Conservation (phyloP, 2,113 vertebrate genomes). For the Chelonoidis abingdonii region DNA sequence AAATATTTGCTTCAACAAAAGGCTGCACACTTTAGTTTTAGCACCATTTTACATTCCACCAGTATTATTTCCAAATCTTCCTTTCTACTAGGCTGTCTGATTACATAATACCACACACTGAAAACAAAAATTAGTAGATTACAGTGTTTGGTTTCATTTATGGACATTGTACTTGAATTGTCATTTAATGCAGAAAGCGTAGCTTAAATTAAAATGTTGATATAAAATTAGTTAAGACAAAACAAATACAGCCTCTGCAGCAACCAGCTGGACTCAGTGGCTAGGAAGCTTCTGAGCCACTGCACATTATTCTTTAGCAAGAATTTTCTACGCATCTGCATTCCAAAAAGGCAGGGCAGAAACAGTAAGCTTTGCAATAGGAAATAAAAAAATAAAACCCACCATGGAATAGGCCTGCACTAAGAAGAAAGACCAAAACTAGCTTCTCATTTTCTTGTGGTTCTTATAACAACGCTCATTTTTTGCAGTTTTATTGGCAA, state of each 20-base stretch:
- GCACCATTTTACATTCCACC: slow-evolving; percentile 24
- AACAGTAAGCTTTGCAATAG: slow-evolving; percentile 29
- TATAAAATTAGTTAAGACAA: slow-evolving; percentile 63
- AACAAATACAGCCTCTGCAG: slow-evolving; percentile 48
- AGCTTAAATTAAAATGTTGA: slow-evolving; percentile 27
- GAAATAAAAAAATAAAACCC: not conserved
- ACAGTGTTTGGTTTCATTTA: slow-evolving; percentile 55
- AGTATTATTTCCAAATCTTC: slow-evolving; percentile 33
- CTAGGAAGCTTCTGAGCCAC: slow-evolving; percentile 43
- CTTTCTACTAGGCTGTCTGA: slow-evolving; percentile 23
- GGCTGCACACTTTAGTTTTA: not conserved
- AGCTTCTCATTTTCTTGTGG: not conserved
- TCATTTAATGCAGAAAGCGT: slow-evolving; percentile 30
- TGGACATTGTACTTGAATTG: slow-evolving; percentile 42
- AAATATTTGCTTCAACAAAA: not conserved
- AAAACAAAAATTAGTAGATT: slow-evolving; percentile 62
- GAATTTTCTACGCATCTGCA: slow-evolving; percentile 52
- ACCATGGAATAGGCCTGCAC: not conserved
- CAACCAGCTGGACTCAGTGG: slow-evolving; percentile 63
- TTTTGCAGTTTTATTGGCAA: not conserved
- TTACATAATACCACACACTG: slow-evolving; percentile 1
- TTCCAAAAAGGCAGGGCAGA: slow-evolving; percentile 61
- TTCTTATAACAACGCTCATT: not conserved
- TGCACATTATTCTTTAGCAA: slow-evolving; percentile 38
- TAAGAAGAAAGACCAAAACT: not conserved